A percentile compares a stretch with the other conserved stretches of the same genome.
phyloP scores from a whole-genome alignment of 2,888 invertebrate genomes.

The Ecdyonurus torrentis region DNA sequence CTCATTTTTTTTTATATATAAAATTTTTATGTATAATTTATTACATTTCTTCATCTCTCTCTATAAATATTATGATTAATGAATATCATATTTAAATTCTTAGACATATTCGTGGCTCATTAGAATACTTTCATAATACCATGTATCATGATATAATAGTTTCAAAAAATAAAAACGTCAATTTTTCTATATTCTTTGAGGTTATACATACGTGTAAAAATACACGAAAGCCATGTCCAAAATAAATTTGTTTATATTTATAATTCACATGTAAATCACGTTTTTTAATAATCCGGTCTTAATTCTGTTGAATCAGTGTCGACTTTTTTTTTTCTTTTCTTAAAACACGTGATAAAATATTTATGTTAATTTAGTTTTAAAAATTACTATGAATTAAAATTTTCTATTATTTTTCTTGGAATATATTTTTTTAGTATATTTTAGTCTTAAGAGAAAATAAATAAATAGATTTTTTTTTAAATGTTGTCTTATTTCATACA shows the following conservation, averaged over 20 bases:
- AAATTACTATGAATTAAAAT: background rate
- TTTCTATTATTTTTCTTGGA: no score
- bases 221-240: no score
- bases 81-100: background rate
- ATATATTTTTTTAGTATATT: no score
- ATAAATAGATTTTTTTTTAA: no score
- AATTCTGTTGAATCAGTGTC: no score
- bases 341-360: no score
- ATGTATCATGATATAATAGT: background rate
- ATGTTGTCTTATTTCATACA: background rate
- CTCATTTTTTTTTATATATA: background rate
- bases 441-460: no score
- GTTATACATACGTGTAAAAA: no score
- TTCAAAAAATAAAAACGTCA: background rate
- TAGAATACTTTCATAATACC: background rate
- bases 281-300: background rate
- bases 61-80: background rate
- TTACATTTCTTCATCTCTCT: background rate
- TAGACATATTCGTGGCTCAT: background rate
- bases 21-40: background rate
- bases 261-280: background rate
- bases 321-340: no score
- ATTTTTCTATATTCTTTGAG: no score
- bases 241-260: no score
- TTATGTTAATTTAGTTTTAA: no score